These are phyloP conservation scores for Thunnus thynnus DNA, from an alignment of 2,113 vertebrate species.

Conservation along the genomic window DNA sequence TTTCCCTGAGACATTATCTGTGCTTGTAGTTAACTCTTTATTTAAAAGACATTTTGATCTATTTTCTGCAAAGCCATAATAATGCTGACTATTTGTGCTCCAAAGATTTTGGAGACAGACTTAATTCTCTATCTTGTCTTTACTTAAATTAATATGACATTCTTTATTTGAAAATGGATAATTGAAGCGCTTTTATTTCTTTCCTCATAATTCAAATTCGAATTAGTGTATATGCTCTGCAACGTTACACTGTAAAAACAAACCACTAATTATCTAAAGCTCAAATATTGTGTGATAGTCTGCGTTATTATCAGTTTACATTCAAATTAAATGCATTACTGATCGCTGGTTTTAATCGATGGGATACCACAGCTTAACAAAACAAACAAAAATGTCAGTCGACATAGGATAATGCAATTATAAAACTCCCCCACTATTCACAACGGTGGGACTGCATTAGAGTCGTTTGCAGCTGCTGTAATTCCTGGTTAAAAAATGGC, in stretches of 20 bases:
- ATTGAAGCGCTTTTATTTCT: conserved; percentile 14
- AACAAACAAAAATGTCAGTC: conserved; percentile 48
- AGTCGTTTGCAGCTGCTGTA: conserved; percentile 55
- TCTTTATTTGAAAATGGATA: conserved; percentile 34
- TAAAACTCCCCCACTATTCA: conserved; percentile 28
- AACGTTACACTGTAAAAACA: conserved; percentile 44
- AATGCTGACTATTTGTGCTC: neutral
- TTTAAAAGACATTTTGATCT: neutral
- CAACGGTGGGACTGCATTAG: conserved; percentile 22
- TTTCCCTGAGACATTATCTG: neutral
- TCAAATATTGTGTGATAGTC: conserved; percentile 33
- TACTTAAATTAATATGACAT: conserved; percentile 33
- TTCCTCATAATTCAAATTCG: conserved; percentile 14
- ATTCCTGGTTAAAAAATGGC: conserved; percentile 42
- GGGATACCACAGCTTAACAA: conserved; percentile 50
- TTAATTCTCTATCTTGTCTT: conserved; percentile 18
- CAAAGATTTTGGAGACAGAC: neutral
- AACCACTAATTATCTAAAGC: conserved; percentile 57
- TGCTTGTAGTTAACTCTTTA: neutral
- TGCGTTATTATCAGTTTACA: conserved; percentile 42
- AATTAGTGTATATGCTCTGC: conserved; percentile 22
- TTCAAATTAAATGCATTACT: conserved; percentile 49
- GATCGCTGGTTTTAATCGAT: conserved; percentile 58
- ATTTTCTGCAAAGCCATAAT: conserved; percentile 2
- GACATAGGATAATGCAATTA: conserved; percentile 52